Percentiles rank a stretch among this genome's conserved stretches.
Evolutionary conservation across 2,888 invertebrate species (phyloP).

Genomic region (Siphlonurus alternatus): DNA sequence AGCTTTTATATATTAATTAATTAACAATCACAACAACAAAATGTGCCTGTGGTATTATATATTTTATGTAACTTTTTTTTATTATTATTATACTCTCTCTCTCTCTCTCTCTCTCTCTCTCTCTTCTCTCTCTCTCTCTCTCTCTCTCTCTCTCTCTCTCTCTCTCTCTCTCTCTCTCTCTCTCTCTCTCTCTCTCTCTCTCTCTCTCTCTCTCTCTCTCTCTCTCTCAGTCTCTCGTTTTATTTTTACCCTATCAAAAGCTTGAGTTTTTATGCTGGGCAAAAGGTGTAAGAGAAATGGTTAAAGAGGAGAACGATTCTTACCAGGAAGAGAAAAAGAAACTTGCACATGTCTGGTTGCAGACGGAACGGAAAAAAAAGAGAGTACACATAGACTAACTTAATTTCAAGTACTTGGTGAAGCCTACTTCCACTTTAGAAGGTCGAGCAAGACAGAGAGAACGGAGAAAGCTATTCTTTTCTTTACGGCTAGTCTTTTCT

Average conservation of each 20-base stretch:
- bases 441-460: neutral
- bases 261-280: neutral
- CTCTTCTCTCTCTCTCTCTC: neutral
- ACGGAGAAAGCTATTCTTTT: neutral
- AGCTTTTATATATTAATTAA: neutral
- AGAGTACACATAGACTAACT: neutral
- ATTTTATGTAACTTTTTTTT: neutral
- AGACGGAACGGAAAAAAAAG: neutral
- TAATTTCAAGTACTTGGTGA: conserved; percentile 1
- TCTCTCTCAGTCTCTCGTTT: neutral
- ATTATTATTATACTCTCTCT: no score
- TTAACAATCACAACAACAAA: neutral
- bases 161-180: neutral
- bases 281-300: neutral
- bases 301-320: neutral
- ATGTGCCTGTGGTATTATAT: conserved; percentile 4
- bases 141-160: neutral
- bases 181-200: neutral
- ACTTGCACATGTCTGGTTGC: neutral
- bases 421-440: neutral
- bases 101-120: neutral
- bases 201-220: neutral
- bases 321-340: neutral
- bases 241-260: neutral
- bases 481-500: neutral